Conservation (phyloP, 2,113 vertebrate species). For the Piprites chloris region DNA sequence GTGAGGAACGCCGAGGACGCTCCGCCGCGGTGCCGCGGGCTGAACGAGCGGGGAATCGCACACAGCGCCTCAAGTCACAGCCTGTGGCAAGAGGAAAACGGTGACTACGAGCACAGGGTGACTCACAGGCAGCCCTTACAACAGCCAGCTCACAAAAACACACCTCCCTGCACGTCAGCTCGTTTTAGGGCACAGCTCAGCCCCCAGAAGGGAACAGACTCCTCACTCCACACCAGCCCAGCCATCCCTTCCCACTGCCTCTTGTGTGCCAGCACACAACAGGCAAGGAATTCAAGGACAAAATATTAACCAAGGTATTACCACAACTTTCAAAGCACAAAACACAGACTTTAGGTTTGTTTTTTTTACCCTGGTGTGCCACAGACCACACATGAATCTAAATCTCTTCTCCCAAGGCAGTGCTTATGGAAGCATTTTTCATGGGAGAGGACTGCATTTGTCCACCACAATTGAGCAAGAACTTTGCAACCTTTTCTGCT, state of each 20-base stretch:
- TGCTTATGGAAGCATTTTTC: background rate
- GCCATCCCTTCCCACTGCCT: background rate
- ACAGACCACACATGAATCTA: background rate
- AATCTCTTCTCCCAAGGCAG: background rate
- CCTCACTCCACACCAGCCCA: background rate
- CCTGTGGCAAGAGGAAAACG: slow-evolving; percentile 6
- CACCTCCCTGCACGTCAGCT: background rate
- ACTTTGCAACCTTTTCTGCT: background rate
- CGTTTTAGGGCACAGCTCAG: background rate
- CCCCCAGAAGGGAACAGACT: fast-evolving
- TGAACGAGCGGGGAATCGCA: background rate
- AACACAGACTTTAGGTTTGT: background rate
- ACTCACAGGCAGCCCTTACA: slow-evolving; percentile 24
- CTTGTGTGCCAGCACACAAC: background rate
- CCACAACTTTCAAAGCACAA: background rate
- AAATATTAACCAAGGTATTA: background rate
- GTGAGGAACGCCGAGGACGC: fast-evolving
- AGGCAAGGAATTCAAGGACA: background rate
- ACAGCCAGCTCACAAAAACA: background rate
- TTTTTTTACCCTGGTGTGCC: background rate
- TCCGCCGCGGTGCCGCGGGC: fast-evolving
- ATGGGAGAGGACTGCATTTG: background rate
- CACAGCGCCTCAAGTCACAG: background rate
- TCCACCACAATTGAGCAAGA: background rate
- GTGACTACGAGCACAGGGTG: slow-evolving; percentile 10